A percentile compares a stretch with the other conserved stretches of the same genome.
These are phyloP conservation scores for Phrynocephalus vlangalii DNA, from an alignment of 2,797 vertebrate genomes.

Conservation along the genomic window DNA sequence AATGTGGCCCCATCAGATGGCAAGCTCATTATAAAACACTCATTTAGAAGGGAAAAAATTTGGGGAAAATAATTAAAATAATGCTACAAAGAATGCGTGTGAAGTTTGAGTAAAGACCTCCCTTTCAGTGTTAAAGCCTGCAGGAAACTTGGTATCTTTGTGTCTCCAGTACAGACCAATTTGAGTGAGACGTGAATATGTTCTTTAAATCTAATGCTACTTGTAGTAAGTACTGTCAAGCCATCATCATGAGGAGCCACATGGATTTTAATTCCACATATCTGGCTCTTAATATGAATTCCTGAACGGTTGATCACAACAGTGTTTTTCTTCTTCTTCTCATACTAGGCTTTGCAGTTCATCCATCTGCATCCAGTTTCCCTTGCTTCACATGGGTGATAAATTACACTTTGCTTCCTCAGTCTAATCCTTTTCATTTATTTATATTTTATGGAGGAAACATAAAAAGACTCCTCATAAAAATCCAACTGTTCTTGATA, in stretches of 20 bases:
- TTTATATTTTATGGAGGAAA: constrained; percentile 85
- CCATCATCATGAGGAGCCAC: constrained; percentile 45
- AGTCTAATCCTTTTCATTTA: constrained; percentile 87
- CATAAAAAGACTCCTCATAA: constrained; percentile 84
- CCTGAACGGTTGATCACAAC: constrained; percentile 32
- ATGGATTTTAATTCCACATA: constrained; percentile 43
- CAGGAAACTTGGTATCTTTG: not conserved
- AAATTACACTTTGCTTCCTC: constrained; percentile 84
- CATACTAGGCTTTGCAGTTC: constrained; percentile 68
- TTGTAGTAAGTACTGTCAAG: not conserved
- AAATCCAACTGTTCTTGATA: constrained; percentile 88
- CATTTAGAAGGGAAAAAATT: too few relatives aligned
- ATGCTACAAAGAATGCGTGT: not conserved
- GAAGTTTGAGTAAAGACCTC: not conserved
- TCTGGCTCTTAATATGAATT: constrained; percentile 23
- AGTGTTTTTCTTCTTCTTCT: constrained; percentile 53
- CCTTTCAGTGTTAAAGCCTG: not conserved
- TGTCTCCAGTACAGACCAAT: not conserved
- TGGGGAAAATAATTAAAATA: not conserved
- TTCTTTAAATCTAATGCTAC: not conserved
- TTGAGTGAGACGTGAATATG: too few relatives aligned
- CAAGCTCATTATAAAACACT: too few relatives aligned
- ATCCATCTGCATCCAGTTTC: constrained; percentile 81
- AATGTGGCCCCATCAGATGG: too few relatives aligned
- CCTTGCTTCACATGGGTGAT: constrained; percentile 80